Conservation (phyloP, 2,888 invertebrate species). For the Sisyra terminalis region DNA sequence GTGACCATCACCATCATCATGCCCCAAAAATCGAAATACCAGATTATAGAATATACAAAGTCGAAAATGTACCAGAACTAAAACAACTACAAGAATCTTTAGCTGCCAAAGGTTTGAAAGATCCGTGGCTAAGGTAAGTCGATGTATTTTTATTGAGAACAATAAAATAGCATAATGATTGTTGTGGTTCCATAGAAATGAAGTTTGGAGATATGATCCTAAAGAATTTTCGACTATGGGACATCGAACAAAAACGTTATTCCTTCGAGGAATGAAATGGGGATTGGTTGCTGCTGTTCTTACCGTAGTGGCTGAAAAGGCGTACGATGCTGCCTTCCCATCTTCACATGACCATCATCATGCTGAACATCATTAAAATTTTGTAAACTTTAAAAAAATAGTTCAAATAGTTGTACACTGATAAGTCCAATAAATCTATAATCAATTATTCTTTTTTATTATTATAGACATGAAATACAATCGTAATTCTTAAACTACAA, state of each 20-base stretch:
- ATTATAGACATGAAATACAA: not conserved
- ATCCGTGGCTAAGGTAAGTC: constrained; percentile 69
- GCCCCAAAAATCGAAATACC: constrained; percentile 48
- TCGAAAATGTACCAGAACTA: constrained; percentile 50
- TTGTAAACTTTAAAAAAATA: not conserved
- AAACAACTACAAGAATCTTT: constrained; percentile 44
- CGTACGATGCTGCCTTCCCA: constrained; percentile 22
- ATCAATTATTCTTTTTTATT: not conserved
- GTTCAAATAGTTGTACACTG: not conserved
- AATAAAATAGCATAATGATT: not conserved
- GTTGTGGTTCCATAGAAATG: constrained; percentile 38
- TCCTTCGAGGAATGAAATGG: constrained; percentile 46
- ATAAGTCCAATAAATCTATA: not conserved
- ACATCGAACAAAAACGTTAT: constrained; percentile 25
- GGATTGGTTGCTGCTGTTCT: constrained; percentile 41
- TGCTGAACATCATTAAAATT: constrained; percentile 24
- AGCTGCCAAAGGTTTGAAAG: constrained; percentile 52
- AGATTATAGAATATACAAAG: constrained; percentile 52
- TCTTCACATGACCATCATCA: constrained; percentile 28
- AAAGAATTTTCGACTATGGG: constrained; percentile 37
- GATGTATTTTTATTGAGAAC: not conserved
- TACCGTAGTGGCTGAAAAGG: constrained; percentile 33
- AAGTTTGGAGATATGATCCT: constrained; percentile 63
- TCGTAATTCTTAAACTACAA: too few relatives aligned
- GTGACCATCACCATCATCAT: constrained; percentile 30